These are phyloP conservation scores for Cassiopea andromeda DNA, from an alignment of 30 jellyfish, hydroid and myxozoan species.

Conservation along the genomic window DNA sequence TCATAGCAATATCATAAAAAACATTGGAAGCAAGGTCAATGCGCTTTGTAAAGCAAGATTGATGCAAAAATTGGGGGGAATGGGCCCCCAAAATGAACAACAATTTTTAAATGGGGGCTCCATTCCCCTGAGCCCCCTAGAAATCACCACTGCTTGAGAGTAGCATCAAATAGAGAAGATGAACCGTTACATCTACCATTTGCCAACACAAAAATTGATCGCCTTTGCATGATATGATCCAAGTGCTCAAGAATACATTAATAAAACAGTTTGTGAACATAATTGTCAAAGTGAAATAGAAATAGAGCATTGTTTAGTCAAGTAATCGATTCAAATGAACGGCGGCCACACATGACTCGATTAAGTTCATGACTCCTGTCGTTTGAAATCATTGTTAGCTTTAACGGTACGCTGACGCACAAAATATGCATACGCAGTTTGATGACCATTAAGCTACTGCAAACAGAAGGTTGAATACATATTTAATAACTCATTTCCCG, in stretches of 20 bases:
- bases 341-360: not conserved
- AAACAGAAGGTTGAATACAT: not conserved
- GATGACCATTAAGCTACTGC: not conserved
- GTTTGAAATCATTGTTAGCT: not conserved
- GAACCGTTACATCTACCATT: too few species aligned
- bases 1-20: too few species aligned
- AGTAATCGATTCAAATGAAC: not conserved
- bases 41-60: too few species aligned
- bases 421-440: not conserved
- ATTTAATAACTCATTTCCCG: not conserved
- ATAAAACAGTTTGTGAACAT: not conserved
- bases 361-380: not conserved
- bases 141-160: too few species aligned
- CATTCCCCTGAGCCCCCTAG: too few species aligned
- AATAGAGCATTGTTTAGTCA: not conserved
- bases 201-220: too few species aligned
- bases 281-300: not conserved
- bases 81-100: too few species aligned
- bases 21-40: too few species aligned
- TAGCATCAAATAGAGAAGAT: too few species aligned
- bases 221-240: not conserved
- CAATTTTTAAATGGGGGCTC: too few species aligned
- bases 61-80: too few species aligned
- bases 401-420: not conserved
- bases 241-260: not conserved